Evolutionary conservation across 2,797 vertebrate species (phyloP).

Genomic region (Clarias pachynema): DNA sequence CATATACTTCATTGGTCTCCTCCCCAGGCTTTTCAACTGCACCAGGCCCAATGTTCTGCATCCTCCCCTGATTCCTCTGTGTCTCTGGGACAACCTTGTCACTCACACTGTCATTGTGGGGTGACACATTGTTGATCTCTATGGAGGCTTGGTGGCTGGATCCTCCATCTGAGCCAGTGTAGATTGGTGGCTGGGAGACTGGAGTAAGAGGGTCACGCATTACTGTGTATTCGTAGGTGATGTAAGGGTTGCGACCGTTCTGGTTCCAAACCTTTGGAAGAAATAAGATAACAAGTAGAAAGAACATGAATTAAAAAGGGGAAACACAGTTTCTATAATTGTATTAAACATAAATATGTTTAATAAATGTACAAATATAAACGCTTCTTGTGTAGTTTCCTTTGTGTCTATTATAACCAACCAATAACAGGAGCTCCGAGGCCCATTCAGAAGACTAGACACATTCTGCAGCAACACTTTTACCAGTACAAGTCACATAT

Average conservation of each 20-base stretch:
- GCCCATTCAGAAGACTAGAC: slow-evolving; percentile 1
- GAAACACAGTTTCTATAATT: not conserved
- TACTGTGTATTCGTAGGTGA: slow-evolving; percentile 95
- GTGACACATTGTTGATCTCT: slow-evolving; percentile 62
- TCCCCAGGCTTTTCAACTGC: slow-evolving; percentile 72
- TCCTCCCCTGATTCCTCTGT: slow-evolving; percentile 68
- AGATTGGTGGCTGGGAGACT: slow-evolving; percentile 80
- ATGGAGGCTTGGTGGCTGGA: slow-evolving; percentile 69
- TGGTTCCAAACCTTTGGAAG: slow-evolving; percentile 91
- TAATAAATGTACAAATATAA: not conserved
- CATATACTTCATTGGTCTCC: slow-evolving; percentile 93
- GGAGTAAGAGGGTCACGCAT: slow-evolving; percentile 81
- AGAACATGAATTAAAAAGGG: not conserved
- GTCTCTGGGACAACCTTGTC: slow-evolving; percentile 68
- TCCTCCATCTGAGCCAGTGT: slow-evolving; percentile 79
- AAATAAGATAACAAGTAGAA: slow-evolving; percentile 17
- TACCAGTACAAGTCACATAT: slow-evolving; percentile 1
- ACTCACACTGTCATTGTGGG: slow-evolving; percentile 78
- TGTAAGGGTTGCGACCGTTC: slow-evolving; percentile 91
- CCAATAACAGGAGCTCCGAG: not conserved
- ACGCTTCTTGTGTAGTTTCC: not conserved
- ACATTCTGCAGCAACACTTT: slow-evolving; percentile 18
- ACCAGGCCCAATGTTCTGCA: slow-evolving; percentile 55
- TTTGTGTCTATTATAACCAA: not conserved
- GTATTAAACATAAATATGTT: not conserved